phyloP scores from a whole-genome alignment of 2,113 vertebrate species.

The Eolophus roseicapilla region DNA sequence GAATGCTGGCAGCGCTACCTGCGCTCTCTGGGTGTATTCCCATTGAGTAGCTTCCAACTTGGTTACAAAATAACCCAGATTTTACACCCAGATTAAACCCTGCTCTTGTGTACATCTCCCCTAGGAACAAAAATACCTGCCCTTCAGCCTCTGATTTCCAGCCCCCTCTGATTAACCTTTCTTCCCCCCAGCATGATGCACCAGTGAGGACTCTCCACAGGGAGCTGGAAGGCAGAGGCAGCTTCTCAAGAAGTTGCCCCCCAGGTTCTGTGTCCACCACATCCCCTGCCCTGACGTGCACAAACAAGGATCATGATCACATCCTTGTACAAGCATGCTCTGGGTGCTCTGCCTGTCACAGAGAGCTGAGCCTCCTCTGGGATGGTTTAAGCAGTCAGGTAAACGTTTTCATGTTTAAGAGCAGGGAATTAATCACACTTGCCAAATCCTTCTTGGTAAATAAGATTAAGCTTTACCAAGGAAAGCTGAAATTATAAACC shows the following conservation, averaged over 20 bases:
- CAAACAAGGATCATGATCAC: background rate
- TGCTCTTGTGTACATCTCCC: background rate
- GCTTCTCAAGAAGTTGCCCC: background rate
- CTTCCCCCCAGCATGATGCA: fast-evolving
- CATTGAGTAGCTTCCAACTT: background rate
- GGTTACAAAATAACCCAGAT: background rate
- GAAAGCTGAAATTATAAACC: background rate
- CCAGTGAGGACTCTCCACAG: fast-evolving
- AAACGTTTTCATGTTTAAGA: background rate
- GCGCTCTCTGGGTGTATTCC: background rate
- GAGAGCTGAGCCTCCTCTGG: background rate
- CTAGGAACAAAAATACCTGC: background rate
- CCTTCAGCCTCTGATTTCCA: background rate
- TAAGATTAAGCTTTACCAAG: background rate
- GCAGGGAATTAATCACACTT: background rate
- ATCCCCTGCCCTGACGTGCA: background rate
- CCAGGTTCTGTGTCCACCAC: background rate
- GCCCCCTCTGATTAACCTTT: background rate
- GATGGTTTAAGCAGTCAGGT: background rate
- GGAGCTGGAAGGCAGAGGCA: background rate
- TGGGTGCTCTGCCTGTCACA: background rate
- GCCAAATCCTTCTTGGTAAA: constrained; percentile 9
- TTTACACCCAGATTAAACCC: background rate
- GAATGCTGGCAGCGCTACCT: fast-evolving
- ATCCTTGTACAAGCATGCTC: background rate